These are phyloP conservation scores for Chaetogeoica ovagalla DNA, from an alignment of 2,888 invertebrate species.

Conservation along the genomic window DNA sequence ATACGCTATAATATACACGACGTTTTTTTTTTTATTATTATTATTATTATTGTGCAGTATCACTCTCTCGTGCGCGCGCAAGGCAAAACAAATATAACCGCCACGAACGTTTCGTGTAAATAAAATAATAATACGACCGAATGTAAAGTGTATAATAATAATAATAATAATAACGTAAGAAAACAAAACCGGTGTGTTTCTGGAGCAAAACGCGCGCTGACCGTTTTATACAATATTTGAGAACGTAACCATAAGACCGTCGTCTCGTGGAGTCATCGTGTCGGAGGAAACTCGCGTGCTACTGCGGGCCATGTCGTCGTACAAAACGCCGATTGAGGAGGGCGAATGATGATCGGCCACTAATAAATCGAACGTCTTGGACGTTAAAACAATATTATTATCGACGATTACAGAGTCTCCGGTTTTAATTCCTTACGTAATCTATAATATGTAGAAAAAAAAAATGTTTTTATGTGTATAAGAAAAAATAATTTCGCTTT, in stretches of 20 bases:
- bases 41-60: slow-evolving; percentile 39
- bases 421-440: no score
- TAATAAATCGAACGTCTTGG: no score
- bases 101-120: slow-evolving; percentile 36
- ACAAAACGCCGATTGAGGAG: no score
- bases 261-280: no score
- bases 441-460: no score
- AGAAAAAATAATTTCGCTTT: no score
- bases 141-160: not conserved
- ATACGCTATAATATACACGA: not conserved
- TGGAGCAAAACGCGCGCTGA: slow-evolving; percentile 23
- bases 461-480: no score
- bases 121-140: slow-evolving; percentile 14
- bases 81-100: slow-evolving; percentile 13
- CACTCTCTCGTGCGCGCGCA: slow-evolving; percentile 9
- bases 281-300: no score
- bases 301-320: no score
- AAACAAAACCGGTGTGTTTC: slow-evolving; percentile 44
- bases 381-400: no score
- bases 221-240: not conserved
- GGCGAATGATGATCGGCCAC: no score
- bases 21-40: not conserved
- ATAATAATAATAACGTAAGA: not conserved
- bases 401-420: no score
- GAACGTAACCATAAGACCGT: not conserved